Base-by-base conservation (phyloP, 1,140 invertebrate genomes). In the Varroa destructor region DNA sequence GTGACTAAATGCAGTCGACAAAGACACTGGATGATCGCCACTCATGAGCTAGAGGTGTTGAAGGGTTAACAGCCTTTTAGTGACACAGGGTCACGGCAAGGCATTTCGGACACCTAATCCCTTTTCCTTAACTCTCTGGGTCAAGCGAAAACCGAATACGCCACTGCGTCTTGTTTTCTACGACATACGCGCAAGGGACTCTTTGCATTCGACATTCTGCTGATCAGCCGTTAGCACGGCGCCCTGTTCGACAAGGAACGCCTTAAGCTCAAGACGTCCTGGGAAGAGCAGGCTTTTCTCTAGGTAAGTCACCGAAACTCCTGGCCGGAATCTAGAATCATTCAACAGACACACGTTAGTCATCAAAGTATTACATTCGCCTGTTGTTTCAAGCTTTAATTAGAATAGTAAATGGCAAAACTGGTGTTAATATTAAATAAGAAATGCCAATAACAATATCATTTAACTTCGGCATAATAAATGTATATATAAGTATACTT, bases 311-410 rank as follows among this genome's bases (percentile, higher is more conserved):
- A 93, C 84, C 77, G 88, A 86, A 82, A 95, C 84, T 81, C 84
- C 86, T 82, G 90, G 91, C 77, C 92, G 90, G 85, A 91, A 96
- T 84, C 93, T 96, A 88, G 75, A 77, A 74, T 86, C 78, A 85
- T 82, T 83, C 84, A 78, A 77, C 75, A 80, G 74, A 81, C 74
- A 76, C 79, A 80, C 78, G 78, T 78, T 77, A 76, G 61, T 73
- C 57, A 75, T 79, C 76, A 76, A 77, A 0, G 42, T 51, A 71
- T 51, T 51, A 37, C 42, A 72, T 42, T 46, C 54, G 55, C 43
- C 43, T 43, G 55, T 58, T 56, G 72, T 25, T 71, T 51, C 61
- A 25, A n/a, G 36, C 14, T 10, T 10, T 58, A 64, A 71, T 43
- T 6, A 37, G 56, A 71, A 43, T 37, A 58, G 43, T 37, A 37